Evolutionary conservation across 1,140 invertebrate genomes (phyloP), one percentile per base, ranked within the genome.

Genomic region (Drosophila kanapiae): DNA sequence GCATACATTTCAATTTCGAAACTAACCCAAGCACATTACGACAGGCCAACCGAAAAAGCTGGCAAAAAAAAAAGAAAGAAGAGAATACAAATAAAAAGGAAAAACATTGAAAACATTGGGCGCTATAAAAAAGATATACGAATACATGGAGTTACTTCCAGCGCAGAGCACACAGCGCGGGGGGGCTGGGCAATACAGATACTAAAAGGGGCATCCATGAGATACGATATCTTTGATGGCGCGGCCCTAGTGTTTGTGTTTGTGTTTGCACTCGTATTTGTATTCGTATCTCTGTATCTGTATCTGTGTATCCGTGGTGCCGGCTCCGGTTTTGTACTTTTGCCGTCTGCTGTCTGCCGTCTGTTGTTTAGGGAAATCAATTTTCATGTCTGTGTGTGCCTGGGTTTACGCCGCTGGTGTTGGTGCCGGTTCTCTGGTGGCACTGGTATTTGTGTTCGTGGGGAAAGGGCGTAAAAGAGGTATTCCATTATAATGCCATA

Each of bases 1-100:
- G 83, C 83, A 88, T 88, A 78, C 80, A 83, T 77, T 83, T 80
- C 71, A 63, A 74, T 87, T 83, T 88, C 57, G 72, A 83, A 80
- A 80, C 83, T 76, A 87, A 87, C 48, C 60, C 59, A 77, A 70
- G 51, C 62, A 64, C 79, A 69, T 58, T 64, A 76, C 69, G 38
- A 75, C 62, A 37, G 70, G 14, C 43, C 49, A 67, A 78, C 59
- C 61, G 51, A 85, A 81, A 58, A 37, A 65, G 49, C 42, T 67
- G 14, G 35, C 54, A 40, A 74, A 60, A 72, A 51, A n/a, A 53
- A 69, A 51, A 56, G 6, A 43, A 35, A 57, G 43, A 16, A 38
- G 45, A 43, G 47, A 48, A 47, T 61, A 60, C n/a, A 60, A 63
- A 68, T 47, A 14, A 56, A 68, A 56, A 13, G 31, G 18, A 61